These are phyloP conservation scores for Monopterus albus DNA, from an alignment of 2,113 vertebrate species.

Conservation along the genomic window DNA sequence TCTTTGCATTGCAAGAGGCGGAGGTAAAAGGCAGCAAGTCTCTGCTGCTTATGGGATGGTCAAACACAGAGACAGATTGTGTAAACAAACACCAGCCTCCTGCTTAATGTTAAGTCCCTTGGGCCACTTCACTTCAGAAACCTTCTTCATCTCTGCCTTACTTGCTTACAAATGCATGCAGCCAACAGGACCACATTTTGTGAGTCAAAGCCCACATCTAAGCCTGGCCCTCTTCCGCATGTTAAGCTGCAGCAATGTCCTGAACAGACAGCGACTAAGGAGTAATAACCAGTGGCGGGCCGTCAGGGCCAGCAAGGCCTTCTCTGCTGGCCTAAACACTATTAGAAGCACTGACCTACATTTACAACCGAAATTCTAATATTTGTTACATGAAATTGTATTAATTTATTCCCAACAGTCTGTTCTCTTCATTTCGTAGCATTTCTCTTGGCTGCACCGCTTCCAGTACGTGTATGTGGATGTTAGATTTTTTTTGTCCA, in stretches of 20 bases:
- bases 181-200: slow-evolving; percentile 57
- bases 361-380: no score
- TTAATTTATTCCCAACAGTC: no score
- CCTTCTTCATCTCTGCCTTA: slow-evolving; percentile 31
- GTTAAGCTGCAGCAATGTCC: slow-evolving; percentile 41
- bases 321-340: no score
- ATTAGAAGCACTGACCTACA: no score
- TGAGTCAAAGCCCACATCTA: slow-evolving; percentile 15
- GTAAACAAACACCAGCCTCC: slow-evolving; percentile 76
- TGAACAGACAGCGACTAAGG: slow-evolving; percentile 33
- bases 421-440: no score
- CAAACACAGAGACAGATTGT: slow-evolving; percentile 54
- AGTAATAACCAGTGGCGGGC: no score
- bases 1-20: slow-evolving; percentile 79
- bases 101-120: slow-evolving; percentile 33
- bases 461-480: no score
- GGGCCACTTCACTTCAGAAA: slow-evolving; percentile 39
- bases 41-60: slow-evolving; percentile 57
- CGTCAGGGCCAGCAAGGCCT: no score
- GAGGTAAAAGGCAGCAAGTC: slow-evolving; percentile 62
- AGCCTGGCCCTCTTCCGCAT: slow-evolving; percentile 74
- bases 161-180: slow-evolving; percentile 26
- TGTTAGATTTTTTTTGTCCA: no score
- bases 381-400: no score
- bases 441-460: no score